These are phyloP conservation scores for Natator depressus DNA, from an alignment of 2,113 vertebrate genomes.

Conservation along the genomic window DNA sequence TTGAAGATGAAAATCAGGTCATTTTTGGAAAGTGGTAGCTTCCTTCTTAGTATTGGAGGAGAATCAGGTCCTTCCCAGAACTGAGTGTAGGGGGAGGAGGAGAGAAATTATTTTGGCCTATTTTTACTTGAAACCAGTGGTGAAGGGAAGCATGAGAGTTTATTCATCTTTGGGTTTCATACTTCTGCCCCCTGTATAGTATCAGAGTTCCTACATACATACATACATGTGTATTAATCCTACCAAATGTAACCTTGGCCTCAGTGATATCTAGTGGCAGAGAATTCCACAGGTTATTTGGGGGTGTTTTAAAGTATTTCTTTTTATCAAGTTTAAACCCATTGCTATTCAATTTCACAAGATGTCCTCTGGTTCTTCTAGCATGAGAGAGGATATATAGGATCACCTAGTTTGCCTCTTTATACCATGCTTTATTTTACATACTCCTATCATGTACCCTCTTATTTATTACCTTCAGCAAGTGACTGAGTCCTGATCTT, in stretches of 20 bases:
- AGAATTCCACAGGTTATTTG: background rate
- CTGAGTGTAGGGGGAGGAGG: background rate
- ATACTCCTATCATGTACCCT: background rate
- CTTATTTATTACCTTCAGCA: background rate
- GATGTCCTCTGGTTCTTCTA: background rate
- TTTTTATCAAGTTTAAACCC: background rate
- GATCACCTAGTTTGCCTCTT: background rate
- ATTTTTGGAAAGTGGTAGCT: background rate
- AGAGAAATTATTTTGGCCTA: background rate
- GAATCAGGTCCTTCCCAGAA: background rate
- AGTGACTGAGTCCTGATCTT: background rate
- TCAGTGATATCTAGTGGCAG: background rate
- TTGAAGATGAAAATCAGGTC: background rate
- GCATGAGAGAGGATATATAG: background rate
- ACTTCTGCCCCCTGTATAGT: background rate
- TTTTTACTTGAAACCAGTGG: background rate
- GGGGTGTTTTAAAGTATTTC: background rate
- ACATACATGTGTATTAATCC: background rate
- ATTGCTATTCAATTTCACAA: background rate
- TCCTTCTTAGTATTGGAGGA: background rate
- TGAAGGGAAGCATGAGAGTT: background rate
- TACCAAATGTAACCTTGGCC: background rate
- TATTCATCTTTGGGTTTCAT: background rate
- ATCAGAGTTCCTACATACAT: background rate
- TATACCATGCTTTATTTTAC: background rate